phyloP scores from a whole-genome alignment of 2,113 vertebrate species.

The Epinephelus fuscoguttatus region DNA sequence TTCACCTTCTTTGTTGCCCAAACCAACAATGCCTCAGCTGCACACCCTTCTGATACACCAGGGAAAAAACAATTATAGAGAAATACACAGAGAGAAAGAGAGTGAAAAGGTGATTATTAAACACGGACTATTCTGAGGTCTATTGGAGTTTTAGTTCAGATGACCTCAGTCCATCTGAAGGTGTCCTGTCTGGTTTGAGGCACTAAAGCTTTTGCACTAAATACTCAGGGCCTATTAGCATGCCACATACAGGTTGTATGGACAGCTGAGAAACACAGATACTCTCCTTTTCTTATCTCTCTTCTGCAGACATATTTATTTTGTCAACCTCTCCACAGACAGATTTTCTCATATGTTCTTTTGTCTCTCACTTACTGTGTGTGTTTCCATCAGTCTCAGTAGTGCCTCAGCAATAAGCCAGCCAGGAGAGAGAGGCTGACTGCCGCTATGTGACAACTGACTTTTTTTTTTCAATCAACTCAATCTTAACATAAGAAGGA shows the following conservation, averaged over 20 bases:
- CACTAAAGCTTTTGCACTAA: background rate
- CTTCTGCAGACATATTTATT: slow-evolving; percentile 20
- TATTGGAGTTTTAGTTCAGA: background rate
- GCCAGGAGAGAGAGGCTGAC: background rate
- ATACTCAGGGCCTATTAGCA: slow-evolving; percentile 21
- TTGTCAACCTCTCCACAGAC: slow-evolving; percentile 16
- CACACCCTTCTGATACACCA: background rate
- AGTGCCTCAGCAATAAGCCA: slow-evolving; percentile 1
- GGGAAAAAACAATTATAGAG: background rate
- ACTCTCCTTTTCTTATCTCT: slow-evolving; percentile 29
- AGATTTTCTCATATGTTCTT: background rate
- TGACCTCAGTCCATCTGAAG: background rate
- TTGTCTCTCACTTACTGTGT: slow-evolving; percentile 19
- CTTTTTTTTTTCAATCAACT: slow-evolving; percentile 1
- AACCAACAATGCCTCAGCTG: slow-evolving; percentile 16
- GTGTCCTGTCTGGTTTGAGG: background rate
- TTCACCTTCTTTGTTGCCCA: background rate
- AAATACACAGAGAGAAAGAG: background rate
- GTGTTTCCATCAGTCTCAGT: slow-evolving; percentile 25
- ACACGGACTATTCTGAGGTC: slow-evolving; percentile 21
- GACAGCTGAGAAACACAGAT: slow-evolving; percentile 24
- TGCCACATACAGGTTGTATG: slow-evolving; percentile 2
- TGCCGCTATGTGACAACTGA: slow-evolving; percentile 17
- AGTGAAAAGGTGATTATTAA: background rate
- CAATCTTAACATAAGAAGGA: background rate